phyloP scores from a whole-genome alignment of 2,797 vertebrate genomes.

The Cuculus canorus region DNA sequence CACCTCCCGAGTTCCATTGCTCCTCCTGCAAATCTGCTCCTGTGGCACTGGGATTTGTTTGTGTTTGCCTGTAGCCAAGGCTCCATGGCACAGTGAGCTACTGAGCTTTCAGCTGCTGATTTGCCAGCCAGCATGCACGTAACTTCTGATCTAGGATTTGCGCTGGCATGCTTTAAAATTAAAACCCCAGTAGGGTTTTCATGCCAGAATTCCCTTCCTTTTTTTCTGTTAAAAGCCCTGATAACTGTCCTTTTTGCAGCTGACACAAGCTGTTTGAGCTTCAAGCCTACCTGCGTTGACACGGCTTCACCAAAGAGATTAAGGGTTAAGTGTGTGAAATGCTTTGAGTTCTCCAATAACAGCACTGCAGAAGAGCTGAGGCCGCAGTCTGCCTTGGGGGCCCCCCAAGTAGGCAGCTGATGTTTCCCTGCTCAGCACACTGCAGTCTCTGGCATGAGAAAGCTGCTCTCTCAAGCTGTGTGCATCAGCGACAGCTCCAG shows the following conservation, averaged over 20 bases:
- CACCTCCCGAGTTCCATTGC: fast-evolving
- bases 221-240: background rate
- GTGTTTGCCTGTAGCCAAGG: background rate
- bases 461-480: background rate
- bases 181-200: background rate
- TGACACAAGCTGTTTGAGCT: background rate
- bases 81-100: background rate
- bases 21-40: background rate
- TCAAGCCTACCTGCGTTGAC: background rate
- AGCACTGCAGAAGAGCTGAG: background rate
- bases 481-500: background rate
- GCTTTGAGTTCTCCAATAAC: background rate
- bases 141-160: background rate
- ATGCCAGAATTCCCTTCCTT: background rate
- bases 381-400: background rate
- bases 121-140: background rate
- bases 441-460: background rate
- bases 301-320: background rate
- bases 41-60: background rate
- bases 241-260: background rate
- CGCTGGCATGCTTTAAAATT: background rate
- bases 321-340: background rate
- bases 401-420: background rate
- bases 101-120: background rate
- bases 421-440: fast-evolving